Evolutionary conservation across 2,797 vertebrate species (phyloP).

Genomic region (Valencia hispanica): DNA sequence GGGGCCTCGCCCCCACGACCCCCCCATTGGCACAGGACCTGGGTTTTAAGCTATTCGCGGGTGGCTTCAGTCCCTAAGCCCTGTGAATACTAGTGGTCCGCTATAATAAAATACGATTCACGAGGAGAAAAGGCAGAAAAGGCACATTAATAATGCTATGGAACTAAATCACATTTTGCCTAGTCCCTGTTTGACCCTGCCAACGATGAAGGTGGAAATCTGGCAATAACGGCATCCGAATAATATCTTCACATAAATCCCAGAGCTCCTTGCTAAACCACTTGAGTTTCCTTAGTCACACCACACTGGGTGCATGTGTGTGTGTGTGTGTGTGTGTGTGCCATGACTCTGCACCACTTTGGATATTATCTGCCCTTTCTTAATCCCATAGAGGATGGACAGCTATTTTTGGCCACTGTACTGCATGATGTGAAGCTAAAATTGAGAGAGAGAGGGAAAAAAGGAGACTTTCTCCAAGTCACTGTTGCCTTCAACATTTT

Average conservation of each 20-base stretch:
- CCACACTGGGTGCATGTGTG: background rate
- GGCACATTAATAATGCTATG: background rate
- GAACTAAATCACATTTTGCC: no score
- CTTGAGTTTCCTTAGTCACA: constrained; percentile 25
- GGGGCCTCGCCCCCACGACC: no score
- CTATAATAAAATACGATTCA: background rate
- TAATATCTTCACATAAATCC: constrained; percentile 5
- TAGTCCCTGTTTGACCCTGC: background rate
- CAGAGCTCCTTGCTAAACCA: constrained; percentile 14
- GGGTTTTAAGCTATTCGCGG: no score
- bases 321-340: constrained; percentile 14
- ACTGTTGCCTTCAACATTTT: background rate
- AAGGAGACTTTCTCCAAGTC: background rate
- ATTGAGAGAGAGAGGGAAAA: constrained; percentile 2
- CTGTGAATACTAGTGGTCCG: background rate
- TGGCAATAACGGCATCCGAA: background rate
- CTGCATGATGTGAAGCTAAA: constrained; percentile 12
- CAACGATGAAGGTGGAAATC: background rate
- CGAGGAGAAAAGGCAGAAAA: background rate
- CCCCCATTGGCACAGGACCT: no score
- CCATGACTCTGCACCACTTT: constrained; percentile 24
- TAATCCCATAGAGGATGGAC: constrained; percentile 34
- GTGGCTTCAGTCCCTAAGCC: background rate
- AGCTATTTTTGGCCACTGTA: constrained; percentile 21
- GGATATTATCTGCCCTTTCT: constrained; percentile 39